Conservation (phyloP, 2,797 vertebrate genomes). For the Sparidentex hasta region DNA sequence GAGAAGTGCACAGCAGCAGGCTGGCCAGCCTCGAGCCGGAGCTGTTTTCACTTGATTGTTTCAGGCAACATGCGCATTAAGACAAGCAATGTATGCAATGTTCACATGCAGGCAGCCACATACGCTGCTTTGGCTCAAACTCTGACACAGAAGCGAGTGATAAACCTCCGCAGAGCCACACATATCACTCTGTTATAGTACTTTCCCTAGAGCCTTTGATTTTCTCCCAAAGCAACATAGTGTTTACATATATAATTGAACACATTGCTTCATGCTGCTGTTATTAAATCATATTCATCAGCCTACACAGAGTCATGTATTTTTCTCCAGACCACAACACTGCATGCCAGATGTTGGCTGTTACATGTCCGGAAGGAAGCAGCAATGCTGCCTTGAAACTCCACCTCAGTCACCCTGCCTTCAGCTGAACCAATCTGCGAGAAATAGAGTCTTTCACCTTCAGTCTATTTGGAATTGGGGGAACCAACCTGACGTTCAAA, state of each 20-base stretch:
- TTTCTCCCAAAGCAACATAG: conserved; percentile 12
- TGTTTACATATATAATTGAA: conserved; percentile 43
- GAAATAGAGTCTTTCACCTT: conserved; percentile 80
- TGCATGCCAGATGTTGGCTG: conserved; percentile 48
- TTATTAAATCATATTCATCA: conserved; percentile 43
- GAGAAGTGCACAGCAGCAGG: conserved; percentile 77
- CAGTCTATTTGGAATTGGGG: conserved; percentile 73
- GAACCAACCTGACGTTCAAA: conserved; percentile 71
- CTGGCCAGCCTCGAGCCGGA: conserved; percentile 63
- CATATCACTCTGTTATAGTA: conserved; percentile 15
- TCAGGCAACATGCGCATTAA: conserved; percentile 68
- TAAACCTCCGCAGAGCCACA: conserved; percentile 48
- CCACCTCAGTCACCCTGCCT: conserved; percentile 52
- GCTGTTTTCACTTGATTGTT: conserved; percentile 76
- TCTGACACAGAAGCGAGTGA: conserved; percentile 45
- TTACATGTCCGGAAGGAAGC: conserved; percentile 48
- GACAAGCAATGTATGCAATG: conserved; percentile 62
- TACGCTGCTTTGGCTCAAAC: conserved; percentile 33
- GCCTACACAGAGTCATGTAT: conserved; percentile 11
- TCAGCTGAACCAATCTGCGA: conserved; percentile 59
- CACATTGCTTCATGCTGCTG: neutral
- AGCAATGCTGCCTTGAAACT: conserved; percentile 16
- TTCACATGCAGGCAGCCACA: conserved; percentile 37
- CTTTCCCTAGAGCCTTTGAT: conserved; percentile 20
- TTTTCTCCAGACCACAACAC: conserved; percentile 10